Base-by-base conservation (phyloP, 2,113 vertebrate species). In the Tupaia chinensis region DNA sequence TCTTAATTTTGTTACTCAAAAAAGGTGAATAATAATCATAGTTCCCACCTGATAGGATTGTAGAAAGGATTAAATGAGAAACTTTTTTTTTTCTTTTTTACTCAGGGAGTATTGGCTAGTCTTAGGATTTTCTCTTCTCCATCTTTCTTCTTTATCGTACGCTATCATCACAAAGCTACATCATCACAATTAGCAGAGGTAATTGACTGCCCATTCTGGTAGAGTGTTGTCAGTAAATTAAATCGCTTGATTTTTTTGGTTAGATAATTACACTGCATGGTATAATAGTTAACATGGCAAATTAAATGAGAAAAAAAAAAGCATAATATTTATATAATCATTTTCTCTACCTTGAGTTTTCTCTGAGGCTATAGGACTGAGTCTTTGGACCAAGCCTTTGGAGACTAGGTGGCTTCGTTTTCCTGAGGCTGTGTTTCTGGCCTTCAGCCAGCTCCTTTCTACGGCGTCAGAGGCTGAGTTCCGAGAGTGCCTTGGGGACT, bases 401-500 rank as follows among this genome's bases (percentile, higher is more conserved):
- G 77, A 92, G 90, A 17, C 23, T 1, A 32, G 58, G 87, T 79
- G 86, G 79, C 87, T 96, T 95, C 69, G 15, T 92, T 93, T 79
- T 70, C 91, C 63, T 77, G 4, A 1, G 70, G 56, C 56, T 56
- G n/a, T 58, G 20, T 81, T 96, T 69, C 85, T 97, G 96, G 97
- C 92, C 78, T 95, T 27, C 20, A 96, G 95, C 95, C 97, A 97
- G 68, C 54, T 87, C 23, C 73, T 84, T 85, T 87, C 53, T 84
- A 77, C 72, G 66, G 93, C 72, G 72, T 95, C 92, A 15, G 83
- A 92, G 68, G 76, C 93, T 87, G 83, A 91, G 94, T 76, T 94
- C 76, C 3, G 27, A 97, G 72, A 96, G 82, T 90, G 81, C 97
- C 97, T 97, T 96, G 61, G 97, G 97, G 97, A 97, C 70, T 86